Evolutionary conservation across 2,888 invertebrate genomes (phyloP).

Genomic region (Brachylomia viminalis): DNA sequence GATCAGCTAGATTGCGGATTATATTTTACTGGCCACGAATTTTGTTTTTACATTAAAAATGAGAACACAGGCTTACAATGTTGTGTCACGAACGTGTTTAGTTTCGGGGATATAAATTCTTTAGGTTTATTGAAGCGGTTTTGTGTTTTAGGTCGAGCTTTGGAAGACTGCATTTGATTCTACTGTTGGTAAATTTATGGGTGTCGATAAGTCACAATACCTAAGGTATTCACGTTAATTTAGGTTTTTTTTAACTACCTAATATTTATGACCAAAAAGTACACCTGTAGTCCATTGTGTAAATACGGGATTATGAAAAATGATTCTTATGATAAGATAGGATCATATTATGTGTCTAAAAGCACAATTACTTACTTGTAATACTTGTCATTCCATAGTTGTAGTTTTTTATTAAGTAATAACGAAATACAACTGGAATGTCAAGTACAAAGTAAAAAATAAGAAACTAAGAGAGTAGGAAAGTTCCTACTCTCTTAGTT

Average conservation of each 20-base stretch:
- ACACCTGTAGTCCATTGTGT: background rate
- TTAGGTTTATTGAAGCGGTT: slow-evolving; percentile 61
- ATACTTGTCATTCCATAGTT: background rate
- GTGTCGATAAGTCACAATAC: slow-evolving; percentile 18
- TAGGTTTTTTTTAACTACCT: slow-evolving; percentile 7
- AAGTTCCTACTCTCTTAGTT: no score
- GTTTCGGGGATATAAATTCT: slow-evolving; percentile 66
- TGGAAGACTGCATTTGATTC: slow-evolving; percentile 54
- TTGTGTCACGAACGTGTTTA: slow-evolving; percentile 67
- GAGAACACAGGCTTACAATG: slow-evolving; percentile 65
- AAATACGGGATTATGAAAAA: background rate
- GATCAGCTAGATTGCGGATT: slow-evolving; percentile 83
- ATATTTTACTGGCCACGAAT: slow-evolving; percentile 77
- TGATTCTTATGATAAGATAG: background rate
- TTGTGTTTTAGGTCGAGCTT: slow-evolving; percentile 36
- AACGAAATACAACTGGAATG: no score
- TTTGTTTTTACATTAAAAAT: slow-evolving; percentile 70
- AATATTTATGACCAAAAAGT: background rate
- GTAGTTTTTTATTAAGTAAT: background rate
- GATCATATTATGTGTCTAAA: no score
- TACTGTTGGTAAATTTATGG: slow-evolving; percentile 51
- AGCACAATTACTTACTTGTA: background rate
- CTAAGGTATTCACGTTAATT: background rate
- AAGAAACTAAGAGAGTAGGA: no score
- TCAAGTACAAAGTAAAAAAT: no score